These are phyloP conservation scores for Phataginus tricuspis DNA, from an alignment of 2,797 vertebrate genomes.

Conservation along the genomic window DNA sequence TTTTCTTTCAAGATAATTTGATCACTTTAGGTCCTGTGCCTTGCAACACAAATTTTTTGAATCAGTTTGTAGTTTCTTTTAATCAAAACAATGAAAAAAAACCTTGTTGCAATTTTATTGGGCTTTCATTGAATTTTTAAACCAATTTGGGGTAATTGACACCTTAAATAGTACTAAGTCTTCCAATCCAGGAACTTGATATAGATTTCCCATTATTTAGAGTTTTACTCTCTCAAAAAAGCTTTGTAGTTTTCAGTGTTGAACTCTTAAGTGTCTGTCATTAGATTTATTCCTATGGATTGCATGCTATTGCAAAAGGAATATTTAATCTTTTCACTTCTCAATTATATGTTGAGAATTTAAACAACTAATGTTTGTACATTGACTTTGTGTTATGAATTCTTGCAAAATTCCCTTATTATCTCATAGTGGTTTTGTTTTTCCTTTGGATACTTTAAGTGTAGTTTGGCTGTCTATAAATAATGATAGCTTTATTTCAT, in stretches of 20 bases:
- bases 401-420: not conserved
- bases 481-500: not conserved
- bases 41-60: not conserved
- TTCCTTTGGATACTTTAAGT: not conserved
- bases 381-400: not conserved
- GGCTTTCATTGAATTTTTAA: not conserved
- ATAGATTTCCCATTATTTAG: conserved; percentile 7
- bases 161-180: not conserved
- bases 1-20: not conserved
- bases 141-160: not conserved
- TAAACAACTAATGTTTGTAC: not conserved
- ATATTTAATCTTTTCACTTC: not conserved
- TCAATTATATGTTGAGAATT: not conserved
- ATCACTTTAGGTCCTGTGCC: not conserved
- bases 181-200: not conserved
- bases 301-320: not conserved
- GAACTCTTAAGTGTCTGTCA: not conserved
- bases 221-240: not conserved
- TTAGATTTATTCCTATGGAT: not conserved
- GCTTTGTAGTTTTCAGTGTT: not conserved
- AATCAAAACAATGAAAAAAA: not conserved
- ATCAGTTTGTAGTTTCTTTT: not conserved
- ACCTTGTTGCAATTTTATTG: not conserved
- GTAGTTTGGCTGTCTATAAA: not conserved
- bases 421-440: not conserved